A percentile compares a stretch with the other conserved stretches of the same genome.
Evolutionary conservation across 1,140 invertebrate genomes (phyloP).

Genomic region (Whitmania pigra): DNA sequence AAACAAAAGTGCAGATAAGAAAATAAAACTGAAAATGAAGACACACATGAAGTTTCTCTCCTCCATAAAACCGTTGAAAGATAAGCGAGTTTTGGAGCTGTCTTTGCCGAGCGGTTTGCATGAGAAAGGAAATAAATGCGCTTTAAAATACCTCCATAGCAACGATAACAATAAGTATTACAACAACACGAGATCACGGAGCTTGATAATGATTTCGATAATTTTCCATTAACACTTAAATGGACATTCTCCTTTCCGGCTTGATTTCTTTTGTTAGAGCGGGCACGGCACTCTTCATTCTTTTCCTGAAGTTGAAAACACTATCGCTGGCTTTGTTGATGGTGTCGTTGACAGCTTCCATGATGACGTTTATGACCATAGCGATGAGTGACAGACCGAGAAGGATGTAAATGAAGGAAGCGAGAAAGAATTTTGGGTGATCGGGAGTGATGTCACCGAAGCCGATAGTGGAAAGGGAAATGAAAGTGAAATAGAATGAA

Average conservation of each 20-base stretch:
- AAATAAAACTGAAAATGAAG: too few species aligned
- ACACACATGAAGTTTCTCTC: too few species aligned
- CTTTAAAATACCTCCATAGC: neutral
- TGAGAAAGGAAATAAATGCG: too few species aligned
- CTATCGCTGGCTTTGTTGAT: slow-evolving; percentile 22
- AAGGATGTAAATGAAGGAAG: slow-evolving; percentile 78
- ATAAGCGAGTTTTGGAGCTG: too few species aligned
- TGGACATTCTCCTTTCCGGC: neutral
- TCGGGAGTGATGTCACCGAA: slow-evolving; percentile 78
- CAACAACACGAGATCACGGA: neutral
- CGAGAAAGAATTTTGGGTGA: slow-evolving; percentile 65
- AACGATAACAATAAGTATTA: neutral
- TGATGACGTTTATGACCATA: slow-evolving; percentile 67
- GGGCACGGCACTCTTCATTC: neutral
- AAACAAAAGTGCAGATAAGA: too few species aligned
- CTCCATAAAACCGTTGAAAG: too few species aligned
- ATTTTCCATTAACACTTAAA: neutral
- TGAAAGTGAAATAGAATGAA: slow-evolving; percentile 86
- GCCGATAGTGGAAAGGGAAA: slow-evolving; percentile 52
- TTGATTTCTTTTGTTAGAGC: neutral
- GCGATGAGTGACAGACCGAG: slow-evolving; percentile 78
- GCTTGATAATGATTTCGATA: neutral
- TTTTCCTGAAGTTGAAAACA: slow-evolving; percentile 20
- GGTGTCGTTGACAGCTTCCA: slow-evolving; percentile 27
- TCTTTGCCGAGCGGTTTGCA: too few species aligned